Percentiles rank a stretch among this genome's conserved stretches.
phyloP scores from a whole-genome alignment of 2,888 invertebrate species.

The Prostheceraeus crozeri region DNA sequence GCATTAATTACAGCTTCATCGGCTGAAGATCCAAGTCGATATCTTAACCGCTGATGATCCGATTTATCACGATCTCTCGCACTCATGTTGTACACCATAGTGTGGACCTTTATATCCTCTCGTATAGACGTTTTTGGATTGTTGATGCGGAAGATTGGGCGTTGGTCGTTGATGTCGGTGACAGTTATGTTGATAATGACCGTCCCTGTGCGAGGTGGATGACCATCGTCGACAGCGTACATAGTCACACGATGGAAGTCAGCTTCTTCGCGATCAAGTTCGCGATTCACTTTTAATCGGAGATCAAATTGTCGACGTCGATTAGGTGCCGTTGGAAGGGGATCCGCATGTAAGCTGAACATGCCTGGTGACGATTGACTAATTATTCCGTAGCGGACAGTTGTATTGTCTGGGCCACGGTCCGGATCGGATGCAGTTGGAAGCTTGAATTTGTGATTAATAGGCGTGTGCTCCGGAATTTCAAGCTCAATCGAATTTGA shows the following conservation, averaged over 20 bases:
- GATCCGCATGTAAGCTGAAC: constrained; percentile 23
- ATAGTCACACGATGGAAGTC: constrained; percentile 24
- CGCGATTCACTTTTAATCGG: constrained; percentile 16
- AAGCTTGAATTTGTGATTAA: constrained; percentile 29
- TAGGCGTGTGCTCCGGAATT: constrained; percentile 35
- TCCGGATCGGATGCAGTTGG: constrained; percentile 32
- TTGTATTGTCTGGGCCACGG: constrained; percentile 31
- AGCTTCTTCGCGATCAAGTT: constrained; percentile 30
- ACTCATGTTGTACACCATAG: constrained; percentile 17
- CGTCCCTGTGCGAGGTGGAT: constrained; percentile 33
- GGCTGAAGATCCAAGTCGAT: constrained; percentile 28
- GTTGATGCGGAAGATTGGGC: constrained; percentile 19
- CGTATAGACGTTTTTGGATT: background rate
- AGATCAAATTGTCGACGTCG: background rate
- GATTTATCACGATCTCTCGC: constrained; percentile 32
- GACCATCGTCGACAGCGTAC: constrained; percentile 31
- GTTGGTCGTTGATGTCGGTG: constrained; percentile 35
- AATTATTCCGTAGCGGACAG: constrained; percentile 21
- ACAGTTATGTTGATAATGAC: constrained; percentile 31
- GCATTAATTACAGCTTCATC: constrained; percentile 3
- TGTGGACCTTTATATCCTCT: constrained; percentile 26
- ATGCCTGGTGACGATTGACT: background rate
- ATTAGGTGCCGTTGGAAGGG: constrained; percentile 8
- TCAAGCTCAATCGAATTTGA: constrained; percentile 18
- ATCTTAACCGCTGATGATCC: constrained; percentile 31